Percentiles rank a stretch among this genome's conserved stretches.
Conservation (phyloP, 1,140 invertebrate species). For the Rhysida immarginata region DNA sequence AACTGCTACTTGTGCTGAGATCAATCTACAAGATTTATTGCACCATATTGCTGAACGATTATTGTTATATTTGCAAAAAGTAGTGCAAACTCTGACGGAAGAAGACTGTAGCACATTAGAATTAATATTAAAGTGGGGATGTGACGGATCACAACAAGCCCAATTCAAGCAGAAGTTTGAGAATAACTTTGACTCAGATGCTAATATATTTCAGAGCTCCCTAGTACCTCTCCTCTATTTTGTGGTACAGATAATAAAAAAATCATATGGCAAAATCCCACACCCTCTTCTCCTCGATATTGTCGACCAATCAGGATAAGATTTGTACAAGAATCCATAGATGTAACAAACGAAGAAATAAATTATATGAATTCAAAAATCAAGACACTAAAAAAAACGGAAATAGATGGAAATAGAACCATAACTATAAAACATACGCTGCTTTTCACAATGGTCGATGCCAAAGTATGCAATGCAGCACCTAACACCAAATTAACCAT, state of each 20-base stretch:
- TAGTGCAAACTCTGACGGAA: background rate
- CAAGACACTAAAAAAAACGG: too few relatives aligned
- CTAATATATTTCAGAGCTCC: too few relatives aligned
- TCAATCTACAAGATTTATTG: background rate
- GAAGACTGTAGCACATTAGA: background rate
- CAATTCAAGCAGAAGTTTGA: too few relatives aligned
- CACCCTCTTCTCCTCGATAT: conserved; percentile 5
- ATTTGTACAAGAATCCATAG: conserved; percentile 2
- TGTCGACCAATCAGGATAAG: conserved; percentile 4
- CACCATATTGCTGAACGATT: background rate
- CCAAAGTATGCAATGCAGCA: background rate
- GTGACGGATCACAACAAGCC: too few relatives aligned
- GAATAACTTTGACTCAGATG: too few relatives aligned
- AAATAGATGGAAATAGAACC: too few relatives aligned
- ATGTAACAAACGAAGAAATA: conserved; percentile 1
- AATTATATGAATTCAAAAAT: too few relatives aligned
- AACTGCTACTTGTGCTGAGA: background rate
- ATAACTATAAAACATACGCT: too few relatives aligned
- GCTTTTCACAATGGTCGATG: conserved; percentile 7
- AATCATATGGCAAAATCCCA: conserved; percentile 8
- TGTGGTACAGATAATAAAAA: conserved; percentile 10
- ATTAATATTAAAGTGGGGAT: too few relatives aligned
- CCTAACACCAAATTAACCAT: background rate
- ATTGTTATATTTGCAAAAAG: background rate
- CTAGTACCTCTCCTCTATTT: too few relatives aligned